Evolutionary conservation across 2,113 vertebrate genomes (phyloP).

Genomic region (Abramis brama): DNA sequence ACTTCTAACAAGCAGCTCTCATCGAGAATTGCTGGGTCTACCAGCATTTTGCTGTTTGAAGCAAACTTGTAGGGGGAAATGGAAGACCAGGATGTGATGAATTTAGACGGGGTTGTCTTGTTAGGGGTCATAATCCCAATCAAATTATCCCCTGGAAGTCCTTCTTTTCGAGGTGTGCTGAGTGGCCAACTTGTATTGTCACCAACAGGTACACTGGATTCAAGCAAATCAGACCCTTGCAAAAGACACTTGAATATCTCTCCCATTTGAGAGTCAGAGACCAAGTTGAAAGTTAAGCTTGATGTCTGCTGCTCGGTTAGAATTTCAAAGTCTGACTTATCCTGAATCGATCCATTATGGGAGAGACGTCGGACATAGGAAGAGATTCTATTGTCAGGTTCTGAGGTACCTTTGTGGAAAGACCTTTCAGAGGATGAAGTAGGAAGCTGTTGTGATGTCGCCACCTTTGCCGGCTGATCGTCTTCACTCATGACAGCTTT

Average conservation of each 20-base stretch:
- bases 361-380: conserved; percentile 60
- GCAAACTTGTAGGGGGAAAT: conserved; percentile 81
- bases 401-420: conserved; percentile 41
- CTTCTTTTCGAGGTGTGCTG: conserved; percentile 83
- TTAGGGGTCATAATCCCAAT: conserved; percentile 70
- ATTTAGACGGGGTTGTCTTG: conserved; percentile 75
- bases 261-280: conserved; percentile 96
- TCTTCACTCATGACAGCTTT: conserved; percentile 63
- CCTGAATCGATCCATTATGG: conserved; percentile 65
- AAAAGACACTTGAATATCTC: conserved; percentile 96
- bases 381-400: conserved; percentile 58
- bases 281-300: conserved; percentile 92
- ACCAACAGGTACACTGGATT: conserved; percentile 69
- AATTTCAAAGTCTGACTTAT: conserved; percentile 86
- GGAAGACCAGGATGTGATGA: conserved; percentile 79
- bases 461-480: conserved; percentile 5
- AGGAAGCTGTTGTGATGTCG: background rate
- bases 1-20: conserved; percentile 94
- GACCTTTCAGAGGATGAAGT: conserved; percentile 15
- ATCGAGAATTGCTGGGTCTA: conserved; percentile 89
- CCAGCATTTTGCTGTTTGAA: conserved; percentile 69
- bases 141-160: conserved; percentile 71
- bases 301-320: conserved; percentile 93
- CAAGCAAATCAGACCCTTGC: conserved; percentile 90
- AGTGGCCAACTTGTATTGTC: conserved; percentile 83